These are phyloP conservation scores for Dipodomys ordii DNA, from an alignment of 2,113 vertebrate genomes.

Conservation along the genomic window DNA sequence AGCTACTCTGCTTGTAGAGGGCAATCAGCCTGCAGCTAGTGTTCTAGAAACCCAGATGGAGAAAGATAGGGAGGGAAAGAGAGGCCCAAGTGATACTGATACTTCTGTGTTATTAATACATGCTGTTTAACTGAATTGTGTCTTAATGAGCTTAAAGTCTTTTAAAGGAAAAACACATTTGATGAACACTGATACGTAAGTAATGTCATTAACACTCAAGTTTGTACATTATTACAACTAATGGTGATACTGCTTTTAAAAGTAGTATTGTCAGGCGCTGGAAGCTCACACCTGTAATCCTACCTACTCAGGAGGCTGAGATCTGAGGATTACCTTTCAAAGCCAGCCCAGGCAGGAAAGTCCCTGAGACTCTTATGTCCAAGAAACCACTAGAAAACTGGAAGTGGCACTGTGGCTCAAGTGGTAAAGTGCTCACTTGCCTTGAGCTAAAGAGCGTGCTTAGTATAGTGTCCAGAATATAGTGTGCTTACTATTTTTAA, in stretches of 20 bases:
- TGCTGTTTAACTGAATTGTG: not conserved
- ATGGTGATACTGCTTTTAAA: not conserved
- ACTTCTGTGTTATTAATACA: no score
- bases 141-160: not conserved
- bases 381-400: no score
- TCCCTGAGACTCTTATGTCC: no score
- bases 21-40: not conserved
- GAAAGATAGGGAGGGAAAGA: not conserved
- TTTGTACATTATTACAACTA: not conserved
- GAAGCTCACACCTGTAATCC: no score
- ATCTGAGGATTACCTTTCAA: no score
- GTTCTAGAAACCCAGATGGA: not conserved
- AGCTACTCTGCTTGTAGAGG: not conserved
- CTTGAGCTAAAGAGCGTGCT: not conserved
- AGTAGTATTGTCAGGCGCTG: not conserved
- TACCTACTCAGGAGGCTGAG: no score
- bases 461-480: not conserved
- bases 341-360: no score
- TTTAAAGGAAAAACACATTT: constrained; percentile 13
- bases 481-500: not conserved
- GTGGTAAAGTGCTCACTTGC: no score
- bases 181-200: not conserved
- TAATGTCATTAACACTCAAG: not conserved
- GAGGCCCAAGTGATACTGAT: no score
- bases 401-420: no score